Percentiles rank a stretch among this genome's conserved stretches.
These are phyloP conservation scores for Ischnus inquisitorius DNA, from an alignment of 2,888 invertebrate genomes.

Conservation along the genomic window DNA sequence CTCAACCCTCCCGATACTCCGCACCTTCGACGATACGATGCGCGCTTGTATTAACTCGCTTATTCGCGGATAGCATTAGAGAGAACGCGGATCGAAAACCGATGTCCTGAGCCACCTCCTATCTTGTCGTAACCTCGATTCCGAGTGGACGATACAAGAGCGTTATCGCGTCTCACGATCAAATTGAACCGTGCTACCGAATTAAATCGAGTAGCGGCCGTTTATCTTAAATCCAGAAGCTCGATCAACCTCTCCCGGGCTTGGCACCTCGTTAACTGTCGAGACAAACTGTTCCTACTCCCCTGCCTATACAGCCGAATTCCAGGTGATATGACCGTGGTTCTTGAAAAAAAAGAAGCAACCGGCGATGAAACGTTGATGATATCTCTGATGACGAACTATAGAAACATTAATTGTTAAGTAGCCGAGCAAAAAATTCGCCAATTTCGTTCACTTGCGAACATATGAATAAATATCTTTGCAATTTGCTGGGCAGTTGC, in stretches of 20 bases:
- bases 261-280: slow-evolving; percentile 72
- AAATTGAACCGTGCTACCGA: slow-evolving; percentile 81
- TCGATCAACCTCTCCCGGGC: not conserved
- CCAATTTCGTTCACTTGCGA: too few relatives aligned
- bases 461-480: too few relatives aligned
- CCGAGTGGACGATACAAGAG: slow-evolving; percentile 22
- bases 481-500: too few relatives aligned
- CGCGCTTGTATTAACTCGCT: not conserved
- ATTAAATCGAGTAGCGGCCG: slow-evolving; percentile 73
- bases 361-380: too few relatives aligned
- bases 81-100: slow-evolving; percentile 16
- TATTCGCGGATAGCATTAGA: slow-evolving; percentile 18
- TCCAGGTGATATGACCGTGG: too few relatives aligned
- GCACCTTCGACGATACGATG: slow-evolving; percentile 28
- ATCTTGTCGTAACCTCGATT: slow-evolving; percentile 10
- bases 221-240: slow-evolving; percentile 39
- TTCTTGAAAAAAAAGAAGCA: too few relatives aligned
- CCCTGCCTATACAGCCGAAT: too few relatives aligned
- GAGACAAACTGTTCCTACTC: not conserved
- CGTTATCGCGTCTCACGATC: slow-evolving; percentile 76
- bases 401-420: too few relatives aligned
- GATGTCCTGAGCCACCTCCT: slow-evolving; percentile 34
- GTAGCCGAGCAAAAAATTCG: too few relatives aligned
- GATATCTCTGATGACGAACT: too few relatives aligned
- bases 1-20: slow-evolving; percentile 31